These are phyloP conservation scores for Hippocampus guttulatus DNA, from an alignment of 2,113 vertebrate genomes.

Conservation along the genomic window DNA sequence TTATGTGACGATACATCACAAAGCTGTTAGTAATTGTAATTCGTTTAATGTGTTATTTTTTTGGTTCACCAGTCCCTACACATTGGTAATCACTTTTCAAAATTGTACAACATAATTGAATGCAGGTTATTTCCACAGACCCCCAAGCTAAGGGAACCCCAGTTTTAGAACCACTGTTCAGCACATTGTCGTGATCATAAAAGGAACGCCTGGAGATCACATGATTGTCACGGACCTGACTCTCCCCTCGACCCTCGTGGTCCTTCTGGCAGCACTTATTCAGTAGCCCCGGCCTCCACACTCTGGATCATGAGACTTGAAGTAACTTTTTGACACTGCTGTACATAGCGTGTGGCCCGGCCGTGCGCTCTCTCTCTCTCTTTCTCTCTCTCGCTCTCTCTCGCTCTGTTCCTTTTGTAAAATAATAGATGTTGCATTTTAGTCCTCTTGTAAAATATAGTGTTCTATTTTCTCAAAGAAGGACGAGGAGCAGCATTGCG, in stretches of 20 bases:
- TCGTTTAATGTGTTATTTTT: not conserved
- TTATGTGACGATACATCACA: not conserved
- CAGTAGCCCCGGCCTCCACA: not conserved
- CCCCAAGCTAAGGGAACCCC: no score
- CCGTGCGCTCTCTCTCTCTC: constrained; percentile 40
- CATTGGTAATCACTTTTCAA: not conserved
- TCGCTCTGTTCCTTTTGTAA: constrained; percentile 43
- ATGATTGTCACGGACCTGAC: not conserved
- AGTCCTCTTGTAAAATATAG: constrained; percentile 67
- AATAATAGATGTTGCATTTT: constrained; percentile 76
- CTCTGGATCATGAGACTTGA: not conserved
- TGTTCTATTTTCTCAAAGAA: constrained; percentile 72
- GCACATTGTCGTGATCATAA: not conserved
- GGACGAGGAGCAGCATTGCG: constrained; percentile 39
- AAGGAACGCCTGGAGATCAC: not conserved
- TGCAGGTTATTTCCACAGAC: not conserved
- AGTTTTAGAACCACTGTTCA: not conserved
- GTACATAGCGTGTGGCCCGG: constrained; percentile 58
- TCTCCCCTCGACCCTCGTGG: not conserved
- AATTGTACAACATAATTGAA: not conserved
- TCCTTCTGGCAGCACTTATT: not conserved
- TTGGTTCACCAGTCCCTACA: not conserved
- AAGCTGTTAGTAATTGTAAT: not conserved
- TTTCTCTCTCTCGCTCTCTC: constrained; percentile 12
- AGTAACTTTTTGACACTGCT: constrained; percentile 41